phyloP scores from a whole-genome alignment of 2,888 invertebrate species.

The Ormyrus pomaceus region DNA sequence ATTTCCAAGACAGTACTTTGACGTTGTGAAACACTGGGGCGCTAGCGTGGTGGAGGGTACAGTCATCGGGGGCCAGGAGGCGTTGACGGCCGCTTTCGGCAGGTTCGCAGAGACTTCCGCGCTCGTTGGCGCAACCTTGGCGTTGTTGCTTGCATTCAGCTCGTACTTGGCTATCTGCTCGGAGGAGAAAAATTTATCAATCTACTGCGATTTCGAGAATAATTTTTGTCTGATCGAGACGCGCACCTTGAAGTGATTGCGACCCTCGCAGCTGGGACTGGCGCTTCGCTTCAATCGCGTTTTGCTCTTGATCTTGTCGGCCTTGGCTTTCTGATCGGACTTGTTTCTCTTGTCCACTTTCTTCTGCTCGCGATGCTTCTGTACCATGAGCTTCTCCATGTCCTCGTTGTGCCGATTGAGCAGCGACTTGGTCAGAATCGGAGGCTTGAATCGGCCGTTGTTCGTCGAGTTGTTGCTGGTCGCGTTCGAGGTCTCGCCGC shows the following conservation, averaged over 20 bases:
- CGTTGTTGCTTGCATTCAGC: constrained; percentile 29
- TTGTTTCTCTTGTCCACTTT: constrained; percentile 76
- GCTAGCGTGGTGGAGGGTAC: constrained; percentile 67
- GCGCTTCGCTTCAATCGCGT: constrained; percentile 79
- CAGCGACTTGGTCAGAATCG: constrained; percentile 80
- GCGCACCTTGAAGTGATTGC: constrained; percentile 72
- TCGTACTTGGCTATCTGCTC: constrained; percentile 65
- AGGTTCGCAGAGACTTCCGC: constrained; percentile 58
- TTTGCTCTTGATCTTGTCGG: constrained; percentile 54
- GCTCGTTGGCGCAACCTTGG: constrained; percentile 45
- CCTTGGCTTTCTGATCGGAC: constrained; percentile 69
- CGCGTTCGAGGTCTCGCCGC: constrained; percentile 76
- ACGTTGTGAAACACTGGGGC: constrained; percentile 57
- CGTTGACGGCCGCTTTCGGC: constrained; percentile 74
- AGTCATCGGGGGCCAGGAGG: constrained; percentile 79
- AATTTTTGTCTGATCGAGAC: background rate
- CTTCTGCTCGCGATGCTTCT: constrained; percentile 81
- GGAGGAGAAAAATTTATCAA: background rate
- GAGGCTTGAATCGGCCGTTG: constrained; percentile 75
- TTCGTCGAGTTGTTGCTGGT: constrained; percentile 63
- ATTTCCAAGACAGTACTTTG: constrained; percentile 63
- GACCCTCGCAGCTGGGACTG: constrained; percentile 80
- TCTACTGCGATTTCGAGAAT: too few species aligned
- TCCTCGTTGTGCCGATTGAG: constrained; percentile 84
- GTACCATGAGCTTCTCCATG: constrained; percentile 88